phyloP scores from a whole-genome alignment of 2,888 invertebrate species.

The Drosophila prostipennis region DNA sequence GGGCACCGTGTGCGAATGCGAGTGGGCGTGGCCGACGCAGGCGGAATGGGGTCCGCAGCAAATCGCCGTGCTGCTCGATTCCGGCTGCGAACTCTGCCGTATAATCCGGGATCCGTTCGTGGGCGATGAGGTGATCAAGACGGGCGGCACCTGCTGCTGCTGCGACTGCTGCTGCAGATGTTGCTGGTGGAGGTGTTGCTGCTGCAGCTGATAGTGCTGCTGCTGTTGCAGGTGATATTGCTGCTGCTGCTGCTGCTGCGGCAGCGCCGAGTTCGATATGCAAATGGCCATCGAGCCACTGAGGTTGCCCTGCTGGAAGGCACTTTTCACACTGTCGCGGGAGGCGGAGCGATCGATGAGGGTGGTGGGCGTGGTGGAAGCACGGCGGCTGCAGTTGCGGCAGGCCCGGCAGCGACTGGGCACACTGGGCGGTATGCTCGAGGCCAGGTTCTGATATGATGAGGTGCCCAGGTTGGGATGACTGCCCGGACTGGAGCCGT shows the following conservation, averaged over 20 bases:
- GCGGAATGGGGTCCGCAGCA: conserved; percentile 86
- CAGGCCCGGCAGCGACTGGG: conserved; percentile 87
- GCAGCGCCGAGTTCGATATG: conserved; percentile 71
- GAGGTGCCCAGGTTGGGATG: conserved; percentile 78
- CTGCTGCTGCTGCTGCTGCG: conserved; percentile 78
- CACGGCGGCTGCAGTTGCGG: conserved; percentile 90
- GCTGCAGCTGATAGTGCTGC: conserved; percentile 83
- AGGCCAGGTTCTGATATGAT: conserved; percentile 86
- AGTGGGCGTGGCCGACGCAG: conserved; percentile 85
- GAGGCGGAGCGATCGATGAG: conserved; percentile 93
- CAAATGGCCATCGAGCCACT: conserved; percentile 77
- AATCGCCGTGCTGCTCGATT: conserved; percentile 82
- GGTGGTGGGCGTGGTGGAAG: conserved; percentile 91
- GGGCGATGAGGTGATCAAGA: conserved; percentile 89
- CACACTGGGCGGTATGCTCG: conserved; percentile 77
- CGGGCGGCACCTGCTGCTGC: conserved; percentile 86
- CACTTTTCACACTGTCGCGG: conserved; percentile 91
- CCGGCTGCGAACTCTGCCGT: conserved; percentile 86
- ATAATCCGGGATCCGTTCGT: conserved; percentile 90
- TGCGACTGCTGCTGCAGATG: conserved; percentile 68
- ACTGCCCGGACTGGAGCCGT: conserved; percentile 30
- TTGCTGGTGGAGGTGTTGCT: conserved; percentile 79
- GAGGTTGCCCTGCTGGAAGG: conserved; percentile 85
- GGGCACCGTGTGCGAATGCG: conserved; percentile 88
- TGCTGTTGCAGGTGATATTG: conserved; percentile 63